Percentiles rank a stretch among this genome's conserved stretches.
Evolutionary conservation across 64 coral and sea anemone genomes (phyloP).

Genomic region (Montipora sp.): DNA sequence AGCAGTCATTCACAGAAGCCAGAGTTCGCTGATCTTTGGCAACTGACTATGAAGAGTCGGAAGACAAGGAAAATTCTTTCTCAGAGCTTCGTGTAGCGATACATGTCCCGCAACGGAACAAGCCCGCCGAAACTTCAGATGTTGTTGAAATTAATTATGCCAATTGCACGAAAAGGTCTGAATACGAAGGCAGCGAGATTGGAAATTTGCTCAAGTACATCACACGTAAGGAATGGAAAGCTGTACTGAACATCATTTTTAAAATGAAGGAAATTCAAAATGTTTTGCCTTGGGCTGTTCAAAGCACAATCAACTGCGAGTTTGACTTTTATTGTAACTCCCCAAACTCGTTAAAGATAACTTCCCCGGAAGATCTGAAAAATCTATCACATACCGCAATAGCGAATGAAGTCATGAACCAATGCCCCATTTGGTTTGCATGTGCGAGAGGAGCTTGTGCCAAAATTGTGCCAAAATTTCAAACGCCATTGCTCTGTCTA

Average conservation of each 20-base stretch:
- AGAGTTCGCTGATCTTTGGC: not conserved
- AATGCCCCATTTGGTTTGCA: slow-evolving; percentile 46
- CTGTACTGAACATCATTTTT: slow-evolving; percentile 35
- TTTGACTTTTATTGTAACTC: slow-evolving; percentile 16
- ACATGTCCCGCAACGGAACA: not conserved
- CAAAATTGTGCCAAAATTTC: not conserved
- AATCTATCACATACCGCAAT: slow-evolving; percentile 27
- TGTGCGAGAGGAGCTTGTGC: slow-evolving; percentile 9
- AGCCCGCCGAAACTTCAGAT: not conserved
- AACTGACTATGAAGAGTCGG: too few species aligned
- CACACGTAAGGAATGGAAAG: slow-evolving; percentile 44
- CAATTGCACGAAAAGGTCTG: not conserved
- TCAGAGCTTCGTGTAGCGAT: not conserved
- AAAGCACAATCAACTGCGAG: not conserved
- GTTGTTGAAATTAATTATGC: not conserved
- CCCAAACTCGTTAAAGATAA: slow-evolving; percentile 14
- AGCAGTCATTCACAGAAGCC: not conserved
- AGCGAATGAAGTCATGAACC: not conserved
- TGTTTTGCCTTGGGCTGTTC: slow-evolving; percentile 21
- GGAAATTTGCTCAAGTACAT: slow-evolving; percentile 28
- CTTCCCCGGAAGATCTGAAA: slow-evolving; percentile 23
- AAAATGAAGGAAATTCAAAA: slow-evolving; percentile 11
- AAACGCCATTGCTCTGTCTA: slow-evolving; percentile 20
- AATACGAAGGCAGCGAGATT: not conserved
- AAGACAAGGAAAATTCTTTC: too few species aligned